These are phyloP conservation scores for Hemaris fuciformis DNA, from an alignment of 2,888 invertebrate species.

Conservation along the genomic window DNA sequence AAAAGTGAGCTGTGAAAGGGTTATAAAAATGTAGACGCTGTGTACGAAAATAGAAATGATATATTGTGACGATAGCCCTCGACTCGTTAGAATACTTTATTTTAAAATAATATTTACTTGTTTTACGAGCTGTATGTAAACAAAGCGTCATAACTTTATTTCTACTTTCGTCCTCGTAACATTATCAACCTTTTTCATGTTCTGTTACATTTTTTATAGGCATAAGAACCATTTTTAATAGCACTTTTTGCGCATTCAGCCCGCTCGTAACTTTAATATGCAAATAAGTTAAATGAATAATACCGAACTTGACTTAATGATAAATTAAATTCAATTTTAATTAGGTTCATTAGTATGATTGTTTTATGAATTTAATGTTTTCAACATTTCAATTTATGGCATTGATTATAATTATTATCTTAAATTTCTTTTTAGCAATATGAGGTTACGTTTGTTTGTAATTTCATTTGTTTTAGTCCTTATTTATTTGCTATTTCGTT, in stretches of 20 bases:
- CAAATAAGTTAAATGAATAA: neutral
- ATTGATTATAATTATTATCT: neutral
- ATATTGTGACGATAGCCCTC: slow-evolving; percentile 10
- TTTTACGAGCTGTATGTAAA: neutral
- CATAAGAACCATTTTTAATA: too few species aligned
- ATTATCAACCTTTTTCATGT: neutral
- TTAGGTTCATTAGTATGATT: neutral
- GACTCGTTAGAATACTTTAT: neutral
- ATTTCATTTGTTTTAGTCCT: too few species aligned
- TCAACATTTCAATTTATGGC: neutral
- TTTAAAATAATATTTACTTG: slow-evolving; percentile 4
- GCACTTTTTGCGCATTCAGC: neutral
- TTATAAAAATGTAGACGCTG: slow-evolving; percentile 60
- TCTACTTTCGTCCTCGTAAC: neutral
- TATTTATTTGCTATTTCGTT: too few species aligned
- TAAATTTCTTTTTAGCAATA: neutral
- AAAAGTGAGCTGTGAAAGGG: slow-evolving; percentile 64
- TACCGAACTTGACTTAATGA: neutral
- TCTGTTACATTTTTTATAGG: neutral
- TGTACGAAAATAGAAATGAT: slow-evolving; percentile 53
- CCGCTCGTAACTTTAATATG: neutral
- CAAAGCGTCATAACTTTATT: neutral
- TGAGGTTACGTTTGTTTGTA: neutral
- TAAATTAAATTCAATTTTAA: neutral
- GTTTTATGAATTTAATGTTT: neutral